A percentile compares a stretch with the other conserved stretches of the same genome.
Evolutionary conservation across 2,797 vertebrate species (phyloP).

Genomic region (Bradypodion ventrale): DNA sequence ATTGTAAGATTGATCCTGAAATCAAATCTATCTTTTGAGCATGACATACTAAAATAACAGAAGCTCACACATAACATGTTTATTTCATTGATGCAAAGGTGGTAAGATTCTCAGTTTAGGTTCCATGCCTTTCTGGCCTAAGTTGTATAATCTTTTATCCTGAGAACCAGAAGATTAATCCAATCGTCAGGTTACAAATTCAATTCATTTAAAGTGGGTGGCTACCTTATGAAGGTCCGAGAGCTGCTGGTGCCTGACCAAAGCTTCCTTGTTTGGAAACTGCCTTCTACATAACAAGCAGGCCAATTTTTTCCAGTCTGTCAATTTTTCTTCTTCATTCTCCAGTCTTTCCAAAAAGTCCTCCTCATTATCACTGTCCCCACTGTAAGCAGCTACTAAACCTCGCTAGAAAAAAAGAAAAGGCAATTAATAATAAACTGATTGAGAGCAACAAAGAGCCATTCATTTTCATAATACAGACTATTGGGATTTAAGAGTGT

Average conservation of each 20-base stretch:
- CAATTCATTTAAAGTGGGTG: not conserved
- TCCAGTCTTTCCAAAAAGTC: conserved; percentile 83
- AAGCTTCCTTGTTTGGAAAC: conserved; percentile 93
- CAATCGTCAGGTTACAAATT: not conserved
- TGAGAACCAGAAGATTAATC: not conserved
- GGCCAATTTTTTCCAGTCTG: conserved; percentile 96
- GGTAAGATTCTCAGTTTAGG: not conserved
- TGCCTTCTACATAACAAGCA: conserved; percentile 96
- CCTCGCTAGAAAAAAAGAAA: conserved; percentile 78
- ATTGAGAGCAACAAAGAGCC: not conserved
- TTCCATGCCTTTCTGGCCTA: not conserved
- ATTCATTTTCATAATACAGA: not conserved
- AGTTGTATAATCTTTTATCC: not conserved
- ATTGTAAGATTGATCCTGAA: not conserved
- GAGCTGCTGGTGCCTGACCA: conserved; percentile 93
- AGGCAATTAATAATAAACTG: not conserved
- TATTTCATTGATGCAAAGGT: not conserved
- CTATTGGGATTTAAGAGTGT: not conserved
- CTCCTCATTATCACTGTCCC: conserved; percentile 97
- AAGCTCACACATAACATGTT: not conserved
- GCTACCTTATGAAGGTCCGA: conserved; percentile 97
- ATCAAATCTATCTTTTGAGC: not conserved
- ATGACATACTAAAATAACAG: not conserved
- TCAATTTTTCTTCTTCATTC: conserved; percentile 86
- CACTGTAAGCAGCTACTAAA: conserved; percentile 95